Evolutionary conservation across 2,888 invertebrate species (phyloP).

Genomic region (Acleris sparsana): DNA sequence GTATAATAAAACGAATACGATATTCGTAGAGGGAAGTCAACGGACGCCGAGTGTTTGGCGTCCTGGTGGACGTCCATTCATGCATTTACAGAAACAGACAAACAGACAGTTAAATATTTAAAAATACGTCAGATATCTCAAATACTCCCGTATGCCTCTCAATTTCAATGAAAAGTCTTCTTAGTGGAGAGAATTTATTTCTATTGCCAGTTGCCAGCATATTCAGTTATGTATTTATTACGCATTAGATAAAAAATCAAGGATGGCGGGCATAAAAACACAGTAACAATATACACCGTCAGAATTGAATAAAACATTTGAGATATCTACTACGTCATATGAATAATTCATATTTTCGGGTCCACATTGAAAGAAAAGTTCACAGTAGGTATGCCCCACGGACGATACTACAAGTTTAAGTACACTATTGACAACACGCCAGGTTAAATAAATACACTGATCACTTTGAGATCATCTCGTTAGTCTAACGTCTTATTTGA

Average conservation of each 20-base stretch:
- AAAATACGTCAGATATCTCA: conserved; percentile 23
- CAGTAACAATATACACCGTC: conserved; percentile 4
- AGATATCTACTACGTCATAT: conserved; percentile 35
- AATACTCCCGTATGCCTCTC: not conserved
- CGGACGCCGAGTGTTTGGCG: conserved; percentile 5
- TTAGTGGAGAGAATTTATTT: not conserved
- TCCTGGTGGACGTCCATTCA: conserved; percentile 12
- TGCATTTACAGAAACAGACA: conserved; percentile 41
- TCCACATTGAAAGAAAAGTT: conserved; percentile 32
- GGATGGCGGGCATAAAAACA: conserved; percentile 11
- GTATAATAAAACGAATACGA: conserved; percentile 26
- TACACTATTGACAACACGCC: conserved; percentile 75
- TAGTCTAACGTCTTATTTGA: conserved; percentile 75
- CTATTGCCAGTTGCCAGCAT: conserved; percentile 16
- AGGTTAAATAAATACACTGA: conserved; percentile 81
- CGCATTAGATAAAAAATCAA: conserved; percentile 22
- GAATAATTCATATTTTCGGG: conserved; percentile 35
- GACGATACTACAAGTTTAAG: conserved; percentile 60
- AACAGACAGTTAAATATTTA: conserved; percentile 45
- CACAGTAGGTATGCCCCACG: conserved; percentile 40
- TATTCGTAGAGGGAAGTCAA: conserved; percentile 22
- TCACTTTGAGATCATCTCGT: conserved; percentile 80
- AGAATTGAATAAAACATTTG: conserved; percentile 36
- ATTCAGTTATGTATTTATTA: conserved; percentile 26
- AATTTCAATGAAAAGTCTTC: no score